Percentiles rank a stretch among this genome's conserved stretches.
phyloP scores from a whole-genome alignment of 1,140 invertebrate species.

The Triops cancriformis region DNA sequence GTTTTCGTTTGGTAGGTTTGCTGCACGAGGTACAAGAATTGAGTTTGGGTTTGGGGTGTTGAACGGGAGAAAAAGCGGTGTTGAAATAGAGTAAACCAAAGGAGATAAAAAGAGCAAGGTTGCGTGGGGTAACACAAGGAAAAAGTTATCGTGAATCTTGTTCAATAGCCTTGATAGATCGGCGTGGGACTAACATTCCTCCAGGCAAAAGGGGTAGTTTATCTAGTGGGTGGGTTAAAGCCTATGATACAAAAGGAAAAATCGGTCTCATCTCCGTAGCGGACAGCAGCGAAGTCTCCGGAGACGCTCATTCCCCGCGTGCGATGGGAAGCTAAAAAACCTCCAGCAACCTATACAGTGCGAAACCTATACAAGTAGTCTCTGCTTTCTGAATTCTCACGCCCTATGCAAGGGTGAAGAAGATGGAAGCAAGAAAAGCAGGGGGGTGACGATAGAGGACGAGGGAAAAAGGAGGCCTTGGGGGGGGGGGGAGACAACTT shows the following conservation, averaged over 20 bases:
- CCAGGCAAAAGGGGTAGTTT: background rate
- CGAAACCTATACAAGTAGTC: conserved; percentile 1
- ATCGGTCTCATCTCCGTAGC: conserved; percentile 4
- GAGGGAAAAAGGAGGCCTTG: no score
- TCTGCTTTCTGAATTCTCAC: background rate
- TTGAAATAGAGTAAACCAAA: background rate
- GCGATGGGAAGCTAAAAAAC: background rate
- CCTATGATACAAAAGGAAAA: conserved; percentile 11
- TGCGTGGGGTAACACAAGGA: background rate
- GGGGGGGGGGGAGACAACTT: background rate
- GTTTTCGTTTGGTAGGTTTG: background rate
- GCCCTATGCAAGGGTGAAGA: background rate
- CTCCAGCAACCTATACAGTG: background rate
- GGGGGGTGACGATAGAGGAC: no score
- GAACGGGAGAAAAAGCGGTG: background rate
- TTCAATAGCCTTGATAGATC: conserved; percentile 5
- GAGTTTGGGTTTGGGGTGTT: background rate
- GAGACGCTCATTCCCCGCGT: background rate
- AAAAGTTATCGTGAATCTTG: background rate
- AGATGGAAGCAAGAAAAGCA: background rate
- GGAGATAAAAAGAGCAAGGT: background rate
- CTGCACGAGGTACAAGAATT: background rate
- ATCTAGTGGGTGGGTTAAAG: background rate
- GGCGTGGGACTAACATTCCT: background rate
- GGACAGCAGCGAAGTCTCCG: conserved; percentile 11